A percentile compares a stretch with the other conserved stretches of the same genome.
Conservation (phyloP, 2,888 invertebrate genomes). For the Phalera bucephala region DNA sequence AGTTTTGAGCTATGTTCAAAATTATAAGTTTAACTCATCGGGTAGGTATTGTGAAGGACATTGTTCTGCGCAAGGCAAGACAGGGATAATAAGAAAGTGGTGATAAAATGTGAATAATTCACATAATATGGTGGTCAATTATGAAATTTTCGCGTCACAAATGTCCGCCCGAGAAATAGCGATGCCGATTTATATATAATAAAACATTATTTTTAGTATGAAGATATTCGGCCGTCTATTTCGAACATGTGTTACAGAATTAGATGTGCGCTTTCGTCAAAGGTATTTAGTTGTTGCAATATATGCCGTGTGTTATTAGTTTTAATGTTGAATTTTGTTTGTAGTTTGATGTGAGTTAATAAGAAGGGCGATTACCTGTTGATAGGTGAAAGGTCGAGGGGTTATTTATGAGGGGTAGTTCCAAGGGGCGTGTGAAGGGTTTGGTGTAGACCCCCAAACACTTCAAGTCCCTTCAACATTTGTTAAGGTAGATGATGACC, state of each 20-base stretch:
- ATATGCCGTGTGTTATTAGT: not conserved
- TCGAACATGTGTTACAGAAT: conserved; percentile 19
- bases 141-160: not conserved
- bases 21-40: too few species aligned
- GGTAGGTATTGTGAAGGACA: too few species aligned
- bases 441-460: too few species aligned
- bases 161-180: conserved; percentile 19
- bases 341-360: conserved; percentile 16
- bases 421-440: not conserved
- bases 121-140: not conserved
- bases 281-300: conserved; percentile 11
- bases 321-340: conserved; percentile 8
- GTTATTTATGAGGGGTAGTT: not conserved
- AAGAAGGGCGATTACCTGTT: conserved; percentile 5
- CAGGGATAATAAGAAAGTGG: too few species aligned
- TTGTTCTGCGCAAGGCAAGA: too few species aligned
- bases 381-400: not conserved
- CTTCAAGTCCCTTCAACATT: too few species aligned
- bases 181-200: conserved; percentile 24
- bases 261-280: conserved; percentile 39
- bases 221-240: conserved; percentile 30
- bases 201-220: conserved; percentile 17
- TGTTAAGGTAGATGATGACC: too few species aligned
- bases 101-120: too few species aligned
- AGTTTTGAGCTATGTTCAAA: too few species aligned